Evolutionary conservation across 2,113 vertebrate genomes (phyloP).

Genomic region (Proterorhinus semilunaris): DNA sequence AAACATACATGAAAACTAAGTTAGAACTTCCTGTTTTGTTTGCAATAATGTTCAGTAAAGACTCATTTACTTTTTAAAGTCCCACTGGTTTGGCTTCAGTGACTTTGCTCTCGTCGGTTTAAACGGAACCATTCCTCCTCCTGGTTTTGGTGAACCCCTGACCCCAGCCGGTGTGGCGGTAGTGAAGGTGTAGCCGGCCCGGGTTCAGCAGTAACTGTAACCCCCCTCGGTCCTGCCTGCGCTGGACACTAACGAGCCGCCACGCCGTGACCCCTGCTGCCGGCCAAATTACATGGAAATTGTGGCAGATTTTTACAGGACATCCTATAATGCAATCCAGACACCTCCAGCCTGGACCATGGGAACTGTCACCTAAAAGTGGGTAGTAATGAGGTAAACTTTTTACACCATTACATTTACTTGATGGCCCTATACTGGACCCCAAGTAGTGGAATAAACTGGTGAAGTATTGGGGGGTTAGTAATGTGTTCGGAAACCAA

Average conservation of each 20-base stretch:
- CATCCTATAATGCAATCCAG: conserved; percentile 84
- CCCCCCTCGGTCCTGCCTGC: conserved; percentile 4
- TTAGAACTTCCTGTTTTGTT: too few species aligned
- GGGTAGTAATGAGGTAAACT: conserved; percentile 41
- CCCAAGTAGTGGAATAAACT: too few species aligned
- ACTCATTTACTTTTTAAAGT: too few species aligned
- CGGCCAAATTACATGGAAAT: conserved; percentile 77
- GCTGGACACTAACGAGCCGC: conserved; percentile 71
- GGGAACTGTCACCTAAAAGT: conserved; percentile 83
- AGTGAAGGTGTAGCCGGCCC: conserved; percentile 52
- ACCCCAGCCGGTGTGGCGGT: conserved; percentile 42
- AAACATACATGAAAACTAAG: too few species aligned
- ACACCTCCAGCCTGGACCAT: conserved; percentile 74
- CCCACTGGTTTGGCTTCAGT: neutral
- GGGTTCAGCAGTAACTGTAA: conserved; percentile 38
- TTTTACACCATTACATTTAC: too few species aligned
- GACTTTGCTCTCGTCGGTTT: neutral
- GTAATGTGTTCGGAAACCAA: too few species aligned
- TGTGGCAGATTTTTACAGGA: conserved; percentile 73
- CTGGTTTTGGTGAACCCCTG: conserved; percentile 45
- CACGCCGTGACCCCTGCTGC: conserved; percentile 61
- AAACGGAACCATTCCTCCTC: neutral
- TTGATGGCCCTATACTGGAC: too few species aligned
- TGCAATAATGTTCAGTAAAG: too few species aligned
- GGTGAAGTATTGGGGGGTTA: too few species aligned